These are phyloP conservation scores for Pyrocephalus nanus DNA, from an alignment of 2,797 vertebrate species.

Conservation along the genomic window DNA sequence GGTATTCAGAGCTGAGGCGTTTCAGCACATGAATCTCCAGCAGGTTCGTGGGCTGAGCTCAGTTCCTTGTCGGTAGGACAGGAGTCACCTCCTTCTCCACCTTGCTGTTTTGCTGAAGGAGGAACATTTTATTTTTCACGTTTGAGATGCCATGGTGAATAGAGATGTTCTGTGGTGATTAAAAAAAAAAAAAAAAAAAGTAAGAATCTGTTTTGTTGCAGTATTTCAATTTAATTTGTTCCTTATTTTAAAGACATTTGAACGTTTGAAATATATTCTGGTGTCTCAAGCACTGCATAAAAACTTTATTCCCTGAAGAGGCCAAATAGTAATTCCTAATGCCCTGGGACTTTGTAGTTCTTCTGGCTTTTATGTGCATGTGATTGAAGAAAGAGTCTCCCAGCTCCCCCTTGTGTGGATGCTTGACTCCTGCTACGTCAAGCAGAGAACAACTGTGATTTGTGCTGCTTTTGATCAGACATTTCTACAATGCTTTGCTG, in stretches of 20 bases:
- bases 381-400: constrained; percentile 54
- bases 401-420: constrained; percentile 56
- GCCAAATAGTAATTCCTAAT: neutral
- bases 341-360: neutral
- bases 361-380: neutral
- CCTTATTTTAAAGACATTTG: constrained; percentile 9
- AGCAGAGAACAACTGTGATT: constrained; percentile 57
- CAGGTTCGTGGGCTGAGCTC: neutral
- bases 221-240: neutral
- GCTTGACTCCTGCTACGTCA: constrained; percentile 32
- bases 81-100: neutral
- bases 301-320: constrained; percentile 16
- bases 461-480: constrained; percentile 63
- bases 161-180: neutral
- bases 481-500: constrained; percentile 37
- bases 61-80: neutral
- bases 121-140: neutral
- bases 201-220: neutral
- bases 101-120: neutral
- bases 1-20: neutral
- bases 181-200: neutral
- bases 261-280: neutral
- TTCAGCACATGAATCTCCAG: neutral
- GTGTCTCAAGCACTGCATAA: neutral
- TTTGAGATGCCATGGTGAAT: neutral